phyloP scores from a whole-genome alignment of 2,113 vertebrate species.

The Phaethornis superciliosus region DNA sequence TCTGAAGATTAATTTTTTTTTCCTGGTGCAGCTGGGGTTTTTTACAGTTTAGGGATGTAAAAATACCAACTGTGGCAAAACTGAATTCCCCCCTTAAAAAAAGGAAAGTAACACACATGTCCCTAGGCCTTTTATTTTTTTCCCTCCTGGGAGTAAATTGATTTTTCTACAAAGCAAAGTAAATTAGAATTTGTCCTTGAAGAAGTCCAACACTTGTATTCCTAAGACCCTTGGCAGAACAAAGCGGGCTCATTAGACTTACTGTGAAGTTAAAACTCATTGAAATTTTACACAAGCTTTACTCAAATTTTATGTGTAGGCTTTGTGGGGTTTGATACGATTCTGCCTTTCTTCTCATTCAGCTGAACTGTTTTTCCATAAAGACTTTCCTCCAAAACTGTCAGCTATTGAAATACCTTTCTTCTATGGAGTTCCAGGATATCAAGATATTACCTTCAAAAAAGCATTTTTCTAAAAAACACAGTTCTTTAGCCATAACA shows the following conservation, averaged over 20 bases:
- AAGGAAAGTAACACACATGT: background rate
- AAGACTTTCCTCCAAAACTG: background rate
- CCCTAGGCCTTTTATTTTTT: background rate
- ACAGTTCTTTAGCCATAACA: background rate
- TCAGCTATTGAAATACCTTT: background rate
- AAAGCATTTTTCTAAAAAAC: background rate
- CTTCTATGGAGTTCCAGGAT: background rate
- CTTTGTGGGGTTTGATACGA: background rate
- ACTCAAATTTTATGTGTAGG: background rate
- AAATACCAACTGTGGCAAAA: background rate
- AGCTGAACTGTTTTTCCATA: background rate
- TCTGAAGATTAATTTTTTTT: background rate
- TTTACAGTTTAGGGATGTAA: background rate
- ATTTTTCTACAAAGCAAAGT: background rate
- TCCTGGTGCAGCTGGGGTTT: background rate
- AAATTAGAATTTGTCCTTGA: background rate
- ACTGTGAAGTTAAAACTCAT: background rate
- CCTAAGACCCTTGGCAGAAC: background rate
- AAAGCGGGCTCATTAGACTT: background rate
- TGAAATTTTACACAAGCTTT: background rate
- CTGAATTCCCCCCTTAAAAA: background rate
- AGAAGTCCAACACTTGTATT: background rate
- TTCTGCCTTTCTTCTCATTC: background rate
- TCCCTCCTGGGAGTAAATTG: background rate
- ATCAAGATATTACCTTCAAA: background rate